Conservation (phyloP, 2,113 vertebrate species). For the Misgurnus anguillicaudatus region DNA sequence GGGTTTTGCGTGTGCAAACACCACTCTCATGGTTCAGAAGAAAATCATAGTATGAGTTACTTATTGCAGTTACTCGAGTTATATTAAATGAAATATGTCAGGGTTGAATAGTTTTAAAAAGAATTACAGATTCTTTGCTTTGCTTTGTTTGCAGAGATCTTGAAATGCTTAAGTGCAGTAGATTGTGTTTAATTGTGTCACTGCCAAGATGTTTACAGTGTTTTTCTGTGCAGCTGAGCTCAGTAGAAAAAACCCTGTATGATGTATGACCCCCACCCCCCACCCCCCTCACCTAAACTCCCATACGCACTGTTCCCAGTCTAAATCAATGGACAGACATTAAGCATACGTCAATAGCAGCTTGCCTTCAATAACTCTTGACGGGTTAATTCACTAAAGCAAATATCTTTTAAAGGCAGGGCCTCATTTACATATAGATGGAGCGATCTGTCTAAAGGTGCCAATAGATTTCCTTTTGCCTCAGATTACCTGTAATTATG, state of each 20-base stretch:
- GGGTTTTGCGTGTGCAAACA: no score
- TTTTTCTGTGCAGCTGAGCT: slow-evolving; percentile 29
- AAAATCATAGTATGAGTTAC: no score
- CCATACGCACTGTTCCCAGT: not conserved
- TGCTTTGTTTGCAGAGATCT: slow-evolving; percentile 6
- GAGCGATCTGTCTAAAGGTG: not conserved
- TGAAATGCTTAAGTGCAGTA: not conserved
- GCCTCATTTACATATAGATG: slow-evolving; percentile 37
- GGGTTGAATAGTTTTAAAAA: not conserved
- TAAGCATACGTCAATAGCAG: slow-evolving; percentile 1
- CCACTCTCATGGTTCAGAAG: no score
- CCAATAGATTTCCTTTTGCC: not conserved
- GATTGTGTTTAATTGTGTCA: slow-evolving; percentile 23
- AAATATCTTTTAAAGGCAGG: not conserved
- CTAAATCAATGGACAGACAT: slow-evolving; percentile 31
- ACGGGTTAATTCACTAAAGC: slow-evolving; percentile 16
- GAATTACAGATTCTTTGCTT: not conserved
- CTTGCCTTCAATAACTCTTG: slow-evolving; percentile 6
- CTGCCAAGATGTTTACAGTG: slow-evolving; percentile 22
- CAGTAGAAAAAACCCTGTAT: not conserved
- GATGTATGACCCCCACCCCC: not conserved
- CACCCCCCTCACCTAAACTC: slow-evolving; percentile 6
- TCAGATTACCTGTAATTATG: slow-evolving; percentile 5
- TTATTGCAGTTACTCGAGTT: no score
- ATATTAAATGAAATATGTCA: no score